A percentile compares a stretch with the other conserved stretches of the same genome.
These are phyloP conservation scores for Epizoanthus stellaris DNA, from an alignment of 92 coral and sea anemone genomes.

Conservation along the genomic window DNA sequence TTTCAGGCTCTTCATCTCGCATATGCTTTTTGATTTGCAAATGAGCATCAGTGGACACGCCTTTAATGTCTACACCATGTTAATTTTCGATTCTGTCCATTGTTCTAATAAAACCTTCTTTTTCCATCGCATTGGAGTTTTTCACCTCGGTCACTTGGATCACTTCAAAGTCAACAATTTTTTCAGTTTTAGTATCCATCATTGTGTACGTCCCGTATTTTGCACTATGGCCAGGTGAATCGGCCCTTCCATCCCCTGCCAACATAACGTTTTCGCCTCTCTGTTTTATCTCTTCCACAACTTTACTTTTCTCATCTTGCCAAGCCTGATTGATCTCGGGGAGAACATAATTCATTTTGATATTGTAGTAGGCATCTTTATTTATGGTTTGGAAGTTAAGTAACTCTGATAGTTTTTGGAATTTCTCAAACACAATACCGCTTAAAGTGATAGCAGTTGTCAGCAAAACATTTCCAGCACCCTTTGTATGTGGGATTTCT, in stretches of 20 bases:
- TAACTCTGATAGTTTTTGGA: too few relatives aligned
- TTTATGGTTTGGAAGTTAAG: not conserved
- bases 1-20: not conserved
- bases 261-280: too few relatives aligned
- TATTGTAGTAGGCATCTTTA: too few relatives aligned
- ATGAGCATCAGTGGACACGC: not conserved
- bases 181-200: not conserved
- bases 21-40: not conserved
- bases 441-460: too few relatives aligned
- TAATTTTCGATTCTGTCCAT: not conserved
- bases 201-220: too few relatives aligned
- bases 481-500: too few relatives aligned
- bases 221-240: too few relatives aligned
- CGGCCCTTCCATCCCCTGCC: too few relatives aligned
- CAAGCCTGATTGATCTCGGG: not conserved
- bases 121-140: not conserved
- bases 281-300: too few relatives aligned
- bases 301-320: too few relatives aligned
- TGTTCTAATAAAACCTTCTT: not conserved
- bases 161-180: not conserved
- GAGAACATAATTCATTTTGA: not conserved
- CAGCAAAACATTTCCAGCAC: too few relatives aligned
- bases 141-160: not conserved
- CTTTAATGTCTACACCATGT: not conserved
- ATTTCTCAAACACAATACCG: not conserved